These are phyloP conservation scores for Heliothis subflexa DNA, from an alignment of 1,140 invertebrate species.

Conservation along the genomic window DNA sequence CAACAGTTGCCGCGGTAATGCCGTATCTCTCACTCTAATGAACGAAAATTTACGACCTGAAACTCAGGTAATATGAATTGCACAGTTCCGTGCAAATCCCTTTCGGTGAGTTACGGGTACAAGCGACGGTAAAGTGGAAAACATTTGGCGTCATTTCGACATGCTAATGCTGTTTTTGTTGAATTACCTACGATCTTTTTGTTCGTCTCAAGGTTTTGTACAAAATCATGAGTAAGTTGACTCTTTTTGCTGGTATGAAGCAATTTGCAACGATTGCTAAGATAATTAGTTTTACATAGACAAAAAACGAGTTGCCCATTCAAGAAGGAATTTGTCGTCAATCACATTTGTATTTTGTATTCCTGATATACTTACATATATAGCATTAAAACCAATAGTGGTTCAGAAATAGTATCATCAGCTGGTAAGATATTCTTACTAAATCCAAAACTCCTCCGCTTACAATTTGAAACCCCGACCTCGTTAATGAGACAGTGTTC, in stretches of 20 bases:
- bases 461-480: background rate
- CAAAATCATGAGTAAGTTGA: slow-evolving; percentile 29
- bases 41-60: slow-evolving; percentile 39
- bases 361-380: no score
- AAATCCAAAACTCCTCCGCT: background rate
- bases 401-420: no score
- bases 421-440: background rate
- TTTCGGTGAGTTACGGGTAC: slow-evolving; percentile 11
- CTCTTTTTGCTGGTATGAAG: slow-evolving; percentile 17
- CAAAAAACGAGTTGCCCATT: background rate
- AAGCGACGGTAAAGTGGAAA: slow-evolving; percentile 4
- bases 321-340: no score
- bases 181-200: slow-evolving; percentile 17
- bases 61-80: slow-evolving; percentile 40
- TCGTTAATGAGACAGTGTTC: slow-evolving; percentile 37
- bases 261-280: slow-evolving; percentile 31
- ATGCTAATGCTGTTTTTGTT: slow-evolving; percentile 4
- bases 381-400: no score
- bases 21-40: slow-evolving; percentile 21
- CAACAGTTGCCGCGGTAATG: background rate
- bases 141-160: background rate
- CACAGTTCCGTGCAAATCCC: slow-evolving; percentile 26
- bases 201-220: slow-evolving; percentile 12
- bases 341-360: no score
- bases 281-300: slow-evolving; percentile 9